phyloP scores from a whole-genome alignment of 1,140 invertebrate species.

The Triops longicaudatus region DNA sequence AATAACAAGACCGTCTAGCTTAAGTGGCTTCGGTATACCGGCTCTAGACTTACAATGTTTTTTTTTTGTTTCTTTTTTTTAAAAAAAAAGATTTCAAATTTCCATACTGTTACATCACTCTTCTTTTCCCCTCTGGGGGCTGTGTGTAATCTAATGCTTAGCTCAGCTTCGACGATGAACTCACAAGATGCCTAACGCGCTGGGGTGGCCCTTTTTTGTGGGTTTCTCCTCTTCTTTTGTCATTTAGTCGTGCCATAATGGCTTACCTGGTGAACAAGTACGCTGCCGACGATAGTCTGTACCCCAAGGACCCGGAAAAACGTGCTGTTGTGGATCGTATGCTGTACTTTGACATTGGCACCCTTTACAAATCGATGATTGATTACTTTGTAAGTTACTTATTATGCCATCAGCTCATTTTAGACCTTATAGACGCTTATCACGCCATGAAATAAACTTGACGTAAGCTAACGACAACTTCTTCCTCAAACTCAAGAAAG shows the following conservation, averaged over 20 bases:
- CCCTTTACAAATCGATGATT: constrained; percentile 36
- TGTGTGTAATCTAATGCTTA: background rate
- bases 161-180: background rate
- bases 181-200: constrained; percentile 10
- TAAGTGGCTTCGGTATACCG: no score
- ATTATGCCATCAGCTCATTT: background rate
- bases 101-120: background rate
- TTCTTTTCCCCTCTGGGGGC: background rate
- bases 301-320: constrained; percentile 35
- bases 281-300: constrained; percentile 33
- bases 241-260: constrained; percentile 39
- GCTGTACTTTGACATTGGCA: constrained; percentile 41
- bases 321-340: constrained; percentile 40
- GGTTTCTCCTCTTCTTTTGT: constrained; percentile 15
- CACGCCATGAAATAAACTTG: no score
- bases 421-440: background rate
- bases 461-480: background rate
- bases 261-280: constrained; percentile 40
- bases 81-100: background rate
- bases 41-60: no score
- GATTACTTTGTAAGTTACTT: constrained; percentile 38
- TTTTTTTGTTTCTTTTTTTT: no score
- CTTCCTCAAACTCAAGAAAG: background rate
- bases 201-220: constrained; percentile 14
- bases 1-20: no score